Evolutionary conservation across 2,113 vertebrate species (phyloP).

Genomic region (Pteropus alecto): DNA sequence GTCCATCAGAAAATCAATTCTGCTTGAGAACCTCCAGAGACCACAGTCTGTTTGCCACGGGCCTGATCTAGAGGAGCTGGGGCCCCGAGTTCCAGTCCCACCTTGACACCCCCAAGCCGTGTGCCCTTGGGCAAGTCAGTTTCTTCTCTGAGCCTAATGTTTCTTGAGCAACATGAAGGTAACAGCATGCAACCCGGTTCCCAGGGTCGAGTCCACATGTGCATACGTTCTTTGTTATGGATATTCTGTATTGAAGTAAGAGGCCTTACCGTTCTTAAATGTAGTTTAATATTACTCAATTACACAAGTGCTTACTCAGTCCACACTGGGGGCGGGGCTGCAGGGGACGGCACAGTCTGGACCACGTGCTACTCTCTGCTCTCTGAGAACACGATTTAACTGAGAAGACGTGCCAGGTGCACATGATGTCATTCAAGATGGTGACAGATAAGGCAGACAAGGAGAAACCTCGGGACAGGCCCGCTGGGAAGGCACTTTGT

Average conservation of each 20-base stretch:
- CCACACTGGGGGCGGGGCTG: too few relatives aligned
- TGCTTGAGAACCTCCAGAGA: not conserved
- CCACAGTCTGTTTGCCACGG: not conserved
- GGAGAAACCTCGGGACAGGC: not conserved
- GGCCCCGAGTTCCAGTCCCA: not conserved
- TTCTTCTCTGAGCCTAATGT: not conserved
- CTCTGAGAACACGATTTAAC: not conserved
- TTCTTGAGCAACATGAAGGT: not conserved
- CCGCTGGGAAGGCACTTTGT: not conserved
- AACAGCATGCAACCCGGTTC: not conserved
- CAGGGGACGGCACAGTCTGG: fast-evolving
- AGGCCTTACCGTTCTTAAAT: not conserved
- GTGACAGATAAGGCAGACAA: fast-evolving
- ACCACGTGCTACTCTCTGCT: not conserved
- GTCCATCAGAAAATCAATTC: not conserved
- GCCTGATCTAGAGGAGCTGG: not conserved
- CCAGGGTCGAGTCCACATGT: not conserved
- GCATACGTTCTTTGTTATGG: not conserved
- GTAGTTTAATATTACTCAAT: not conserved
- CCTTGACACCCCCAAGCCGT: not conserved
- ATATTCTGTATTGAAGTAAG: not conserved
- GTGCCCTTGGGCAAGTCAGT: not conserved
- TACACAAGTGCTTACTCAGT: not conserved
- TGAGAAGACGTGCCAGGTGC: not conserved
- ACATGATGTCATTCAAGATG: not conserved